Evolutionary conservation across 2,888 invertebrate genomes (phyloP), one percentile per base, ranked within the genome.

Genomic region (Tinea semifulvella): DNA sequence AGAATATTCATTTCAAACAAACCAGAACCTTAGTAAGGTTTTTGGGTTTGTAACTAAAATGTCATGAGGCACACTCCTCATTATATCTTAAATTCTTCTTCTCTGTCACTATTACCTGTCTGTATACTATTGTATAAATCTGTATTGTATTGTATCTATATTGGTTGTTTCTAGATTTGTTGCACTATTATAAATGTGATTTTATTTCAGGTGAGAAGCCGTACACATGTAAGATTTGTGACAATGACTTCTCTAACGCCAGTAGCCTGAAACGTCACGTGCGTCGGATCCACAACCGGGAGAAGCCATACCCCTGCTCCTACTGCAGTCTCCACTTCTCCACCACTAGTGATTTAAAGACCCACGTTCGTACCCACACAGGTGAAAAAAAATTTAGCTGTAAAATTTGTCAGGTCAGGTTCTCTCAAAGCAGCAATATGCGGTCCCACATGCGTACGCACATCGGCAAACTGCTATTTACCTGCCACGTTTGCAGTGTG

Each of bases 371-470:
- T 7, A 38, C 38, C 10, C 38, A 38, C 10, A 38, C 38, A 13
- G 38, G 38, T n/a, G 38, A 38, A 38, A 38, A 38, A 10, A 19
- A 17, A 8, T 38, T 17, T 18, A 5, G 3, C 10, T 38, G 38
- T 19, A 2, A 19, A 17, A 38, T 38, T 17, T 38, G 38, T 38
- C 16, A 38, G 8, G 38, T 38, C 2, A 10, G 38, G 2, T 38
- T 38, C 10, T 38, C 38, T 7, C 38, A 38, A n/a, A 7, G 38
- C 4, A 38, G 38, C 18, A 38, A 38, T 38, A 38, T 38, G 38
- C 7, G 38, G 38, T 18, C 18, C 18, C 38, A 38, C 11, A 38
- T 38, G 38, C 38, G 38, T 2, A 38, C 38, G 19, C 38, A 38
- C 14, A 14, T 38, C 19, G 38, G 38, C 8, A 19, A 13, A 10